These are phyloP conservation scores for Carpatolechia fugitivella DNA, from an alignment of 2,888 invertebrate genomes.

Conservation along the genomic window DNA sequence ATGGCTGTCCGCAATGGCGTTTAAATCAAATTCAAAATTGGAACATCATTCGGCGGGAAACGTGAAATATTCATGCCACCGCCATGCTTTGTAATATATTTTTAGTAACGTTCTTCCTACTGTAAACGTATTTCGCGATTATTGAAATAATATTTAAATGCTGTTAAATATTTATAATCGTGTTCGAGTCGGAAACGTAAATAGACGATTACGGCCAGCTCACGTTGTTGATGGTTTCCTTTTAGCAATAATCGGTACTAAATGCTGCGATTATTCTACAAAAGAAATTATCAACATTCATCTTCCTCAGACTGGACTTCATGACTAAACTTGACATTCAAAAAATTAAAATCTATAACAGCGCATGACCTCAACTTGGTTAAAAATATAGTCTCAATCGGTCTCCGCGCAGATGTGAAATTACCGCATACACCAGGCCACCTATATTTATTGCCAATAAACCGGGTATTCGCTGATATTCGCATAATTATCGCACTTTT, in stretches of 20 bases:
- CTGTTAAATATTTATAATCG: conserved; percentile 25
- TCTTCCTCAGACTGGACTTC: not conserved
- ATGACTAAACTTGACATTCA: not conserved
- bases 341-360: conserved; percentile 28
- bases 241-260: conserved; percentile 6
- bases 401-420: conserved; percentile 39
- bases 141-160: conserved; percentile 30
- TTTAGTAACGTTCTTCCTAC: conserved; percentile 24
- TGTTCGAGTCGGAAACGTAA: conserved; percentile 19
- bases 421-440: conserved; percentile 53
- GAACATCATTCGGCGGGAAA: conserved; percentile 73
- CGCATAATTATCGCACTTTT: conserved; percentile 48
- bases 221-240: conserved; percentile 17
- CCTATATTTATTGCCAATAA: conserved; percentile 72
- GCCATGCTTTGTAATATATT: conserved; percentile 45
- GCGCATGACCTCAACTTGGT: conserved; percentile 48
- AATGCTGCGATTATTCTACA: not conserved
- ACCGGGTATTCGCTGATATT: conserved; percentile 36
- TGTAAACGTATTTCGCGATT: conserved; percentile 23
- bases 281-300: not conserved
- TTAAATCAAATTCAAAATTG: conserved; percentile 77
- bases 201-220: conserved; percentile 15
- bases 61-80: conserved; percentile 57
- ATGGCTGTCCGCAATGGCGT: conserved; percentile 65
- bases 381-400: conserved; percentile 54